Evolutionary conservation across 2,888 invertebrate genomes (phyloP).

Genomic region (Steinernema carpocapsae): DNA sequence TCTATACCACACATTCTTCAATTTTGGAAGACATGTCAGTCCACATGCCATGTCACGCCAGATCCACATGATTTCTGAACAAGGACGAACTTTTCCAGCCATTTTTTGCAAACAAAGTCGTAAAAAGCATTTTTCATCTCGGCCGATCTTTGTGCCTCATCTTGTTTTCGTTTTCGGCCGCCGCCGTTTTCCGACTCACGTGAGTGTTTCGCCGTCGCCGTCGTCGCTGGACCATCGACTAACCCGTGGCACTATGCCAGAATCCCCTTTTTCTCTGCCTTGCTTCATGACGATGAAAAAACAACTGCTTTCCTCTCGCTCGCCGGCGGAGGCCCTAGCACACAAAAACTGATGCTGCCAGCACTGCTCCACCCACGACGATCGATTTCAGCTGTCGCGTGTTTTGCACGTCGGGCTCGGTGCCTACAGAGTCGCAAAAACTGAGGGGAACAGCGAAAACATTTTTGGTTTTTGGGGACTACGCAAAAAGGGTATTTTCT

Average conservation of each 20-base stretch:
- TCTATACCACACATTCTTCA: not conserved
- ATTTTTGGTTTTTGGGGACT: conserved; percentile 34
- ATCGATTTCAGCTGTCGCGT: conserved; percentile 29
- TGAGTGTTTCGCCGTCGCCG: not conserved
- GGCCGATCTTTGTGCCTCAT: conserved; percentile 23
- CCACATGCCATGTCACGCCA: no score
- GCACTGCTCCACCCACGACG: not conserved
- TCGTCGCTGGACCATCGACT: not conserved
- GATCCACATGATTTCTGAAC: no score
- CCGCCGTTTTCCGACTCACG: not conserved
- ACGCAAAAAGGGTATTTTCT: conserved; percentile 27
- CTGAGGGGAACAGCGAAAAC: conserved; percentile 23
- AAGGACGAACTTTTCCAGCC: no score
- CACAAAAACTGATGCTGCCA: conserved; percentile 27
- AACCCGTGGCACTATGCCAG: conserved; percentile 13
- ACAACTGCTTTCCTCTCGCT: not conserved
- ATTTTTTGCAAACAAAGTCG: not conserved
- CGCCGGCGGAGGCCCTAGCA: not conserved
- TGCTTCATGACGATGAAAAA: not conserved
- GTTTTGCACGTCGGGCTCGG: not conserved
- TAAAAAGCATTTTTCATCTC: not conserved
- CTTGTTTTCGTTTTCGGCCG: conserved; percentile 15
- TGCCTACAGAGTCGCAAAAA: not conserved
- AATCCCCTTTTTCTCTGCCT: not conserved
- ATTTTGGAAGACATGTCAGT: not conserved